phyloP scores from a whole-genome alignment of 1,140 invertebrate species.

The Neotoxoptera formosana region DNA sequence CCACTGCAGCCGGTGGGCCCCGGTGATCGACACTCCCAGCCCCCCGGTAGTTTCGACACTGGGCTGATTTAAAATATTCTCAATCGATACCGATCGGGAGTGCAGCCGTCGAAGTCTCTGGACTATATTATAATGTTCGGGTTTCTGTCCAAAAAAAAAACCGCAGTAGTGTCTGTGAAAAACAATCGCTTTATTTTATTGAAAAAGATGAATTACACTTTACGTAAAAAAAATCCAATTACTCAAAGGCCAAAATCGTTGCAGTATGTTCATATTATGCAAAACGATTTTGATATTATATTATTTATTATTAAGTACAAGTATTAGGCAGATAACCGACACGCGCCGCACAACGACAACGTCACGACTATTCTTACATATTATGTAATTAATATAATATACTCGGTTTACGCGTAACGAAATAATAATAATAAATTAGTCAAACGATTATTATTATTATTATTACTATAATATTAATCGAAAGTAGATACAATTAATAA shows the following conservation, averaged over 20 bases:
- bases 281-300: background rate
- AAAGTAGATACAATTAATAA: background rate
- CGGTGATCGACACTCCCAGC: no score
- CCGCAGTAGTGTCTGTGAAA: background rate
- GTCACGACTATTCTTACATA: background rate
- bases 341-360: background rate
- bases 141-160: background rate
- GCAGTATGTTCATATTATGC: background rate
- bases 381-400: background rate
- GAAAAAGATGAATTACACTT: background rate
- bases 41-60: no score
- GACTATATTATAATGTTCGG: background rate
- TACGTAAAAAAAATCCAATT: background rate
- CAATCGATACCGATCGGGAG: background rate
- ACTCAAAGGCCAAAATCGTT: background rate
- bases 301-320: background rate
- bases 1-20: no score
- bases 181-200: background rate
- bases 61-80: background rate
- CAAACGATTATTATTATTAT: background rate
- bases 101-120: background rate
- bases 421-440: slow-evolving; percentile 5
- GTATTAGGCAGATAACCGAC: background rate
- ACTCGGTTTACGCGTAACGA: background rate
- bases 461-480: background rate